Evolutionary conservation across 2,113 vertebrate species (phyloP).

Genomic region (Helogale parvula): DNA sequence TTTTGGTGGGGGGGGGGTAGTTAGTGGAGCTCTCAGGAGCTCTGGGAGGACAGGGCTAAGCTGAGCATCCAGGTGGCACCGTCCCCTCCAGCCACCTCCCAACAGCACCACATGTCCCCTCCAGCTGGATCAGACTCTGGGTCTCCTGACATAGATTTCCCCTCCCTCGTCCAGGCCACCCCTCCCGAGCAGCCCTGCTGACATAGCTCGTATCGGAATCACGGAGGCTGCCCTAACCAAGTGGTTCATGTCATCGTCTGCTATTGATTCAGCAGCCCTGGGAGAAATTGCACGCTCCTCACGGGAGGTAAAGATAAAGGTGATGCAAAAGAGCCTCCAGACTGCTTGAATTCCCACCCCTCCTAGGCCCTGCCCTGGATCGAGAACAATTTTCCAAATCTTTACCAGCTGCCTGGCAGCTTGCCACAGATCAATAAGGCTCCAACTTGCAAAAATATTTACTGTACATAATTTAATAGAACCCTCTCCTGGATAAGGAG

Average conservation of each 20-base stretch:
- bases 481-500: constrained; percentile 87
- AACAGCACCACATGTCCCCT: not conserved
- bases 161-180: constrained; percentile 32
- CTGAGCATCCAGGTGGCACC: not conserved
- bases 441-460: constrained; percentile 90
- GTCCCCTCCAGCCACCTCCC: not conserved
- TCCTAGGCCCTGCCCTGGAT: constrained; percentile 69
- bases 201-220: constrained; percentile 57
- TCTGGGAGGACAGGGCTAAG: not conserved
- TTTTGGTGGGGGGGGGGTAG: not conserved
- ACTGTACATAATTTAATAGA: constrained; percentile 90
- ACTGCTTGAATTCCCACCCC: not conserved
- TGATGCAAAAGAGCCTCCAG: not conserved
- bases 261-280: constrained; percentile 65
- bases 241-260: constrained; percentile 1
- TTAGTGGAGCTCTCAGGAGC: not conserved
- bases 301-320: not conserved
- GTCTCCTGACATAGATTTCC: constrained; percentile 26
- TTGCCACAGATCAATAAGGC: constrained; percentile 87
- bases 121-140: not conserved
- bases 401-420: constrained; percentile 83
- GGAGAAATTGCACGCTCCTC: not conserved
- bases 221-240: constrained; percentile 68
- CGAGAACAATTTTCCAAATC: constrained; percentile 81
- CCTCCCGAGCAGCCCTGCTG: constrained; percentile 48